phyloP scores from a whole-genome alignment of 2,113 vertebrate genomes.

The Australoheros scitulus region DNA sequence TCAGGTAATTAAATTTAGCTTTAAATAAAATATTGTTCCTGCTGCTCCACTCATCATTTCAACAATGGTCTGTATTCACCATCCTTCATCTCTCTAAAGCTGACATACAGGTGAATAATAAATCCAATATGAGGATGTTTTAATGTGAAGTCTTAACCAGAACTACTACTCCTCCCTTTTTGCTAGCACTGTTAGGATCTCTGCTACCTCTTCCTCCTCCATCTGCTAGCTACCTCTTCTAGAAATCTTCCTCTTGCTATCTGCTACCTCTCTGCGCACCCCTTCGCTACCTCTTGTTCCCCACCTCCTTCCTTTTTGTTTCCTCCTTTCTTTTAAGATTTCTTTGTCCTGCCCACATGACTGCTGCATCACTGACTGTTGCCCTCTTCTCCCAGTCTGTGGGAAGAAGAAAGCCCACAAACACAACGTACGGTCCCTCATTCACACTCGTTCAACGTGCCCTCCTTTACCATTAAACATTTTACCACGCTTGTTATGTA shows the following conservation, averaged over 20 bases:
- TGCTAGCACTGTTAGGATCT: constrained; percentile 64
- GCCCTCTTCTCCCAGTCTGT: constrained; percentile 34
- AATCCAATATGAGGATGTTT: neutral
- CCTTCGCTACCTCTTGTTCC: constrained; percentile 64
- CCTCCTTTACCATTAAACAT: constrained; percentile 37
- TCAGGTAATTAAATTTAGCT: neutral
- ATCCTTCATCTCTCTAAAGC: neutral
- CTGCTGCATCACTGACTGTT: constrained; percentile 72
- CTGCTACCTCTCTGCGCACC: constrained; percentile 67
- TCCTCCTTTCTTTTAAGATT: neutral
- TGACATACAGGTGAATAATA: neutral
- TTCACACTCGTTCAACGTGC: constrained; percentile 14
- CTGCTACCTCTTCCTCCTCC: constrained; percentile 68
- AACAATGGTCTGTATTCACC: neutral
- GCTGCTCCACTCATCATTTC: neutral
- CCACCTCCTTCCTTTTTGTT: constrained; percentile 17
- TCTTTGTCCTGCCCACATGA: constrained; percentile 63
- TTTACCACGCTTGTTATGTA: constrained; percentile 57
- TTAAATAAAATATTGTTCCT: neutral
- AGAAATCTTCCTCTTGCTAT: constrained; percentile 63
- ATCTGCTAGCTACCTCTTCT: constrained; percentile 75
- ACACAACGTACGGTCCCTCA: constrained; percentile 27
- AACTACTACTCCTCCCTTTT: neutral
- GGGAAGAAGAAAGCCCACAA: constrained; percentile 41
- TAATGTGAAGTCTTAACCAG: constrained; percentile 17